Conservation (phyloP, 2,113 vertebrate genomes). For the Leptosomus discolor region DNA sequence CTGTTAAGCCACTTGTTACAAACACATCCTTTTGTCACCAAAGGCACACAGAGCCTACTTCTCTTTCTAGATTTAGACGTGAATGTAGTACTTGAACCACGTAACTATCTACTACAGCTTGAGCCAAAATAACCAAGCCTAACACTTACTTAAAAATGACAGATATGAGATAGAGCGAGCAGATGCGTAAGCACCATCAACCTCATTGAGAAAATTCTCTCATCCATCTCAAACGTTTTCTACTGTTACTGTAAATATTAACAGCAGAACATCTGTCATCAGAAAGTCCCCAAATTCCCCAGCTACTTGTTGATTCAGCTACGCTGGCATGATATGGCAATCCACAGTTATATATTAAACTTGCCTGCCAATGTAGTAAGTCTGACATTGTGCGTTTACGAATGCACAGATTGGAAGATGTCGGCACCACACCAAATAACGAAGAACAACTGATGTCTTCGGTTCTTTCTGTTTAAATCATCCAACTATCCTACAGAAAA, state of each 20-base stretch:
- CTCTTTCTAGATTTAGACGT: neutral
- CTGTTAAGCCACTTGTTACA: neutral
- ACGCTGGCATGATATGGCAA: neutral
- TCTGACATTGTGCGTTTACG: neutral
- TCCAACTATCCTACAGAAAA: neutral
- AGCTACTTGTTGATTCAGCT: neutral
- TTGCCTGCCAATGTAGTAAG: neutral
- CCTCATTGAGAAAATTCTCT: neutral
- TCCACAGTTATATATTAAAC: neutral
- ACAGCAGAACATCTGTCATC: neutral
- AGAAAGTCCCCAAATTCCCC: slow-evolving; percentile 50
- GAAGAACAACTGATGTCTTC: neutral
- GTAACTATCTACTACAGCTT: neutral
- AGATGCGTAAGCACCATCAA: neutral
- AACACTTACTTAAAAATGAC: neutral
- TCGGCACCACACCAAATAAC: neutral
- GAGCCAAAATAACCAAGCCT: neutral
- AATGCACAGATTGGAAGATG: neutral
- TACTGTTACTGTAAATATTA: neutral
- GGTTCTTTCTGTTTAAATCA: neutral
- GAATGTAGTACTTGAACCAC: neutral
- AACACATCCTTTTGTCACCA: neutral
- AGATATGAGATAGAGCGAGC: accelerated
- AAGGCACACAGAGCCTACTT: neutral
- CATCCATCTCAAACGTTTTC: neutral